Base-by-base conservation (phyloP, 2,888 invertebrate species). In the Perdita meconis region DNA sequence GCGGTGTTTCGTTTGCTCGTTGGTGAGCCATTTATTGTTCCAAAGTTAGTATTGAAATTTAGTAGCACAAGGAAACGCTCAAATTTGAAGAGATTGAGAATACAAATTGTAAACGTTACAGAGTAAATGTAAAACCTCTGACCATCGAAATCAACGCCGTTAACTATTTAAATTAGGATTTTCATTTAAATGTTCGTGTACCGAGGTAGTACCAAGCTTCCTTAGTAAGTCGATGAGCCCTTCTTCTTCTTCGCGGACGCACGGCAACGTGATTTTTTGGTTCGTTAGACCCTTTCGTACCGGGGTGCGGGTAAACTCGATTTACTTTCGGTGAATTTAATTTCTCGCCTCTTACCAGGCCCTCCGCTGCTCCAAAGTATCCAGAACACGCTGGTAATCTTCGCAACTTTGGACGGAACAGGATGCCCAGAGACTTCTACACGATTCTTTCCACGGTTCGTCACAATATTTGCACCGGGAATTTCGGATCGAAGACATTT, bases 311-410 rank as follows among this genome's bases (percentile, higher is more conserved):
- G 82, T 80, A 90, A 90, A 90, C 76, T 88, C 88, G 84, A 90
- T 90, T 90, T 89, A 86, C 87, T 89, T 90, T 90, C 88, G 80
- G 86, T 90, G 87, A 90, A 90, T 90, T 90, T 90, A 87, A 90
- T 91, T 90, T 90, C 88, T 86, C 87, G 86, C 84, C 82, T 81
- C 73, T 61, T 57, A 74, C 63, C 50, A 72, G 50, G 44, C 56
- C 42, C 76, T 57, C 64, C 12, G 38, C 64, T 13, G 38, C 64
- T 60, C 60, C 53, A 59, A 34, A 16, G 26, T 68, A 50, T 61
- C 68, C 50, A 26, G 47, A 22, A 38, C 59, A 50, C 22, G 24
- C n/a, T 10, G 36, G 24, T 38, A 55, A 65, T 75, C 50, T 59
- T 56, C 47, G 36, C 61, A 38, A 10, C 36, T 24, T 19, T 13